Percentiles rank a stretch among this genome's conserved stretches.
Evolutionary conservation across 1,140 invertebrate genomes (phyloP).

Genomic region (Onthophagus taurus): DNA sequence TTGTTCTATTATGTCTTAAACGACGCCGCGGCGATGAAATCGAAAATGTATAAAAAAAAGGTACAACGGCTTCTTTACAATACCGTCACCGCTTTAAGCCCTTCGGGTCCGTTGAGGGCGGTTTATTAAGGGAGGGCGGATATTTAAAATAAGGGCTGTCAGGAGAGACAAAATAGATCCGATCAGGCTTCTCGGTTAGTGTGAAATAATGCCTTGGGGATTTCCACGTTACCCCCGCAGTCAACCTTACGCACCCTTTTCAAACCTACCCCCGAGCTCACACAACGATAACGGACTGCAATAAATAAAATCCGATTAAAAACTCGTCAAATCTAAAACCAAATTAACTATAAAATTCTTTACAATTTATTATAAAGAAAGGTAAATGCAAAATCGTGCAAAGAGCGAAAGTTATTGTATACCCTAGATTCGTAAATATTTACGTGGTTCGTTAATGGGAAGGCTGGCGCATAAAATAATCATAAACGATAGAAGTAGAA

Average conservation of each 20-base stretch:
- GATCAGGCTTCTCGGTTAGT: slow-evolving; percentile 24
- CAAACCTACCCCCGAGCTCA: too few relatives aligned
- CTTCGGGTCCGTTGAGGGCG: too few relatives aligned
- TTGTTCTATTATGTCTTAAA: too few relatives aligned
- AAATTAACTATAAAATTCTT: not conserved
- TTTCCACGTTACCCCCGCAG: too few relatives aligned
- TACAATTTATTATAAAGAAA: not conserved
- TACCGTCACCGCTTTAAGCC: too few relatives aligned
- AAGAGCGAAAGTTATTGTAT: not conserved
- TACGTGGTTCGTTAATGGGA: slow-evolving; percentile 1
- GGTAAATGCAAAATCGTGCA: not conserved
- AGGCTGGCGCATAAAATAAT: slow-evolving; percentile 24
- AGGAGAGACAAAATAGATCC: slow-evolving; percentile 20
- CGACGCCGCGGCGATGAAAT: too few relatives aligned
- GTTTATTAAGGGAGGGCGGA: slow-evolving; percentile 20
- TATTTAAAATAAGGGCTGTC: slow-evolving; percentile 24
- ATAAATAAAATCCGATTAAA: slow-evolving; percentile 1
- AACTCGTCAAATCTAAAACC: not conserved
- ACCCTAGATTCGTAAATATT: not conserved
- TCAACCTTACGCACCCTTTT: too few relatives aligned
- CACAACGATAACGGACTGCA: not conserved
- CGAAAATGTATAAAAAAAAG: too few relatives aligned
- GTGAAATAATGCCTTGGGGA: slow-evolving; percentile 24
- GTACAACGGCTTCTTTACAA: too few relatives aligned
- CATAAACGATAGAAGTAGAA: slow-evolving; percentile 23